phyloP scores from a whole-genome alignment of 2,797 vertebrate species.

The Sebastolobus alascanus region DNA sequence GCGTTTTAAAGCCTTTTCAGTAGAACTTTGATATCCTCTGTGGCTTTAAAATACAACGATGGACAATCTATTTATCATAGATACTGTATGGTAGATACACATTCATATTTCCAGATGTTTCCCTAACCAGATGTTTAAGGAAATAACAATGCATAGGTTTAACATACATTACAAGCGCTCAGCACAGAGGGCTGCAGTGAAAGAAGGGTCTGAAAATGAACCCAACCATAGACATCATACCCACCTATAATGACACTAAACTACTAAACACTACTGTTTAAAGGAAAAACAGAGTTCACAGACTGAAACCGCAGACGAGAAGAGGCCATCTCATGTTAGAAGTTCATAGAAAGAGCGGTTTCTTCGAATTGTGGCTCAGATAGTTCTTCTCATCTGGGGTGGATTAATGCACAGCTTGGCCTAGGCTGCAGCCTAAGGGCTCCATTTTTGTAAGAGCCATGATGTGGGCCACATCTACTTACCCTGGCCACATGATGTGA shows the following conservation, averaged over 20 bases:
- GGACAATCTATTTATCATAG: background rate
- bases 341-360: slow-evolving; percentile 36
- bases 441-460: too few species aligned
- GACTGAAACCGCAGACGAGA: slow-evolving; percentile 2
- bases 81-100: background rate
- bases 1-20: slow-evolving; percentile 24
- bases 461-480: too few species aligned
- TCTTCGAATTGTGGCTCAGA: slow-evolving; percentile 32
- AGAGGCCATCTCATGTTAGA: background rate
- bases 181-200: background rate
- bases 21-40: slow-evolving; percentile 13
- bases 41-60: slow-evolving; percentile 13
- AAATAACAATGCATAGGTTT: background rate
- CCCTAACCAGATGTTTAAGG: background rate
- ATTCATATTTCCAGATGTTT: background rate
- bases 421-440: too few species aligned
- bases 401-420: too few species aligned
- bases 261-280: background rate
- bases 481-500: too few species aligned
- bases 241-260: background rate
- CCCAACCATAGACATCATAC: background rate
- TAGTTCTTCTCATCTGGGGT: slow-evolving; percentile 21
- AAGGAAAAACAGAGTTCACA: background rate
- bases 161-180: background rate
- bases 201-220: background rate